Conservation (phyloP, 2,113 vertebrate species). For the Zapornia atra region DNA sequence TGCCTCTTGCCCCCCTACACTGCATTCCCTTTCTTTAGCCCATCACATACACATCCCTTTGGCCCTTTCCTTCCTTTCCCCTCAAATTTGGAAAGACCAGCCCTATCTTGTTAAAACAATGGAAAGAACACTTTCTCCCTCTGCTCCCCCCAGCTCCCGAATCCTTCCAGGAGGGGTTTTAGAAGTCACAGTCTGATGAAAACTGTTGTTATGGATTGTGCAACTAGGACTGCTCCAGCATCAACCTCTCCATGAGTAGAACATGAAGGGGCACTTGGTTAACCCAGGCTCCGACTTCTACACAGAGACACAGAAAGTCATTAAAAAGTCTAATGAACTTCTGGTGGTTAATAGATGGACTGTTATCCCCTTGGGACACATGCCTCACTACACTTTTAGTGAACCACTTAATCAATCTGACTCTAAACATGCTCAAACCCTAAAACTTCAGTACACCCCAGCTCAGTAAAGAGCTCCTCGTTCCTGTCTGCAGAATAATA, state of each 20-base stretch:
- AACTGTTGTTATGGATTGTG: background rate
- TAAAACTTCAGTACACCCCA: background rate
- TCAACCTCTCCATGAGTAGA: background rate
- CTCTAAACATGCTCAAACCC: background rate
- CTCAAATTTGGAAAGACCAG: fast-evolving
- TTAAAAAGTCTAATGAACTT: background rate
- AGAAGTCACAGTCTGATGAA: background rate
- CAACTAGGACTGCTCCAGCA: background rate
- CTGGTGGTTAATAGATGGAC: background rate
- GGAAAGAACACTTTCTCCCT: background rate
- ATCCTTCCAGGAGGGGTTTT: background rate
- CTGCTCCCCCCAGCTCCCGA: background rate
- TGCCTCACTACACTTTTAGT: background rate
- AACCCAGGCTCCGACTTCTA: background rate
- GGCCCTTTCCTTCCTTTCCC: background rate
- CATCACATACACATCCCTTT: background rate
- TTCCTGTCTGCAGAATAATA: background rate
- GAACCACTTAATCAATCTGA: background rate
- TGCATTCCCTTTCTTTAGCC: background rate
- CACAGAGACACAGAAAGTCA: background rate
- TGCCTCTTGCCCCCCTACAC: background rate
- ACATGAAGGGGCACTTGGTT: background rate
- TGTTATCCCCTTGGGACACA: background rate
- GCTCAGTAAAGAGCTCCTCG: background rate
- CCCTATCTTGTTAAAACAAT: background rate